A percentile compares a stretch with the other conserved stretches of the same genome.
These are phyloP conservation scores for Austrolebias charrua DNA, from an alignment of 2,797 vertebrate species.

Conservation along the genomic window DNA sequence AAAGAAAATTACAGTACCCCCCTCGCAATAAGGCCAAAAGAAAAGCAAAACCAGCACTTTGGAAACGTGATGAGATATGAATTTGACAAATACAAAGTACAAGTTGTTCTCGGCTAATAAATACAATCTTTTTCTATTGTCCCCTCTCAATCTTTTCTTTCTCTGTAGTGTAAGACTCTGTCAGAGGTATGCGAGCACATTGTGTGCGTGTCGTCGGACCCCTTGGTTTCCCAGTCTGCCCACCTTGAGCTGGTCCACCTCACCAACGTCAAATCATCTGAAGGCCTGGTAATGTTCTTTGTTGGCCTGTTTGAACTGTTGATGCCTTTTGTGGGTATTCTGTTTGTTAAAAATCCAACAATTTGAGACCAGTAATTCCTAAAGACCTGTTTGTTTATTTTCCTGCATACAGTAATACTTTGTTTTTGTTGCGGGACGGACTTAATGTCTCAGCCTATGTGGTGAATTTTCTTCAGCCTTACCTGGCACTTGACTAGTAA, in stretches of 20 bases:
- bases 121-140: conserved; percentile 4
- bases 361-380: too few species aligned
- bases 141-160: background rate
- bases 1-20: background rate
- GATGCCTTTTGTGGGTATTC: too few species aligned
- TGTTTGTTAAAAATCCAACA: too few species aligned
- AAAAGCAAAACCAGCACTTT: background rate
- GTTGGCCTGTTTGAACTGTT: too few species aligned
- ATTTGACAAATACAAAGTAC: background rate
- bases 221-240: conserved; percentile 82
- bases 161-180: conserved; percentile 89
- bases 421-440: too few species aligned
- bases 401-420: too few species aligned
- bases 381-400: too few species aligned
- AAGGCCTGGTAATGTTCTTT: conserved; percentile 88
- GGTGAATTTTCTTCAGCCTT: too few species aligned
- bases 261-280: conserved; percentile 92
- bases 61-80: background rate
- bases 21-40: background rate
- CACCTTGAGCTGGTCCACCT: conserved; percentile 96
- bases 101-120: background rate
- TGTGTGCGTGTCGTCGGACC: conserved; percentile 86
- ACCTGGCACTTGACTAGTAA: too few species aligned
- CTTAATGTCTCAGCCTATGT: too few species aligned
- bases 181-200: conserved; percentile 94